Evolutionary conservation across 2,113 vertebrate genomes (phyloP).

Genomic region (Menura novaehollandiae): DNA sequence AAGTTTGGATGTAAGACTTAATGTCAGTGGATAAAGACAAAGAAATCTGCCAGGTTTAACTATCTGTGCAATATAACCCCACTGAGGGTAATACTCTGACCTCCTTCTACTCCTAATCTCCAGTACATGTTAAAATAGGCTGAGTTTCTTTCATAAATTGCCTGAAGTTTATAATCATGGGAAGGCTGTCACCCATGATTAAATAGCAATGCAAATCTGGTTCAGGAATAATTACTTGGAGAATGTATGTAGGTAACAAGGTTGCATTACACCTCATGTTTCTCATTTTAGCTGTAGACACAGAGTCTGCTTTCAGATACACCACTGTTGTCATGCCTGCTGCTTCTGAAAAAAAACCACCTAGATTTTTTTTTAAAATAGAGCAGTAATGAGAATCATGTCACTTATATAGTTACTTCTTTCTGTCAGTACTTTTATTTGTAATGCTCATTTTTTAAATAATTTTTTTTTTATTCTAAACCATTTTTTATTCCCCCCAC

Average conservation of each 20-base stretch:
- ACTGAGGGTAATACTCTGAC: not conserved
- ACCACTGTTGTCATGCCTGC: not conserved
- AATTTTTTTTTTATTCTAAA: not conserved
- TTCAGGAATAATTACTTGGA: not conserved
- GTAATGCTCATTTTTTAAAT: not conserved
- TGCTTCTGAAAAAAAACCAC: not conserved
- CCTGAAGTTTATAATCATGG: not conserved
- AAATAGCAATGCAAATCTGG: not conserved
- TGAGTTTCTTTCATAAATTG: not conserved
- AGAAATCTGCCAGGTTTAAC: not conserved
- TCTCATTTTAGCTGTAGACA: not conserved
- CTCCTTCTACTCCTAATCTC: not conserved
- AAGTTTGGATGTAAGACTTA: not conserved
- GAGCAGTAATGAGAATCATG: not conserved
- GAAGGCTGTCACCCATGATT: not conserved
- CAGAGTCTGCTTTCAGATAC: not conserved
- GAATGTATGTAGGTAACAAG: not conserved
- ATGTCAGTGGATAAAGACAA: not conserved
- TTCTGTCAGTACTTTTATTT: not conserved
- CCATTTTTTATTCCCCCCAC: not conserved
- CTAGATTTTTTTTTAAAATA: not conserved
- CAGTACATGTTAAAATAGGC: not conserved
- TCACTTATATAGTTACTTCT: not conserved
- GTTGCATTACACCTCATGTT: not conserved
- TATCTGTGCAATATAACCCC: not conserved